Conservation (phyloP, 1,140 invertebrate species). For the Cataglyphis hispanica region DNA sequence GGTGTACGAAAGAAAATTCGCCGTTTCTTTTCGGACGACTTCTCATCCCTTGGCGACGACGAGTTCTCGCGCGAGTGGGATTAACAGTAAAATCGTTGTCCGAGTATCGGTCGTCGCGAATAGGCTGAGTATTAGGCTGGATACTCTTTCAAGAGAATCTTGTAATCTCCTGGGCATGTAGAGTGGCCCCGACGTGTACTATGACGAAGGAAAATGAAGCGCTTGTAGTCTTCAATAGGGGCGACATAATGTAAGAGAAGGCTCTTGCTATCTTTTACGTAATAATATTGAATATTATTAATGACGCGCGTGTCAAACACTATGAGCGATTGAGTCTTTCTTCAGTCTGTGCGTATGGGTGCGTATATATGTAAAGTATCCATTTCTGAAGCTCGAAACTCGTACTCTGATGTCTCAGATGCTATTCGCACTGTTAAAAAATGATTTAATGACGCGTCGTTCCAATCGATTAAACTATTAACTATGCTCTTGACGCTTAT, state of each 20-base stretch:
- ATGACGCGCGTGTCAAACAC: slow-evolving; percentile 53
- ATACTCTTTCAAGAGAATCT: slow-evolving; percentile 48
- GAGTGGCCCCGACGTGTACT: slow-evolving; percentile 13
- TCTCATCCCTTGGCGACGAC: neutral
- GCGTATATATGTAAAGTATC: too few species aligned
- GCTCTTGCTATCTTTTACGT: slow-evolving; percentile 49
- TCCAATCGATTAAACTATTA: slow-evolving; percentile 41
- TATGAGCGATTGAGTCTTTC: slow-evolving; percentile 57
- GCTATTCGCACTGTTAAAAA: slow-evolving; percentile 23
- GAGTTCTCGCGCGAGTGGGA: slow-evolving; percentile 24
- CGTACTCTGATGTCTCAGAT: slow-evolving; percentile 11
- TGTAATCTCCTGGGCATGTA: slow-evolving; percentile 28
- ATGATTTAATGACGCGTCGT: slow-evolving; percentile 38
- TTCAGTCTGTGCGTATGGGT: neutral
- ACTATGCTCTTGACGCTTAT: slow-evolving; percentile 14
- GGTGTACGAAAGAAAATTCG: slow-evolving; percentile 71
- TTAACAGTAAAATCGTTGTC: slow-evolving; percentile 55
- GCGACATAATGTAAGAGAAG: slow-evolving; percentile 54
- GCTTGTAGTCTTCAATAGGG: slow-evolving; percentile 52
- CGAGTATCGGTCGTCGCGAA: slow-evolving; percentile 49
- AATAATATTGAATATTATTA: slow-evolving; percentile 65
- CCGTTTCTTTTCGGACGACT: slow-evolving; percentile 64
- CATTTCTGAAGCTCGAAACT: neutral
- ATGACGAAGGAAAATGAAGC: slow-evolving; percentile 54
- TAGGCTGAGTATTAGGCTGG: slow-evolving; percentile 16